Conservation (phyloP, 2,888 invertebrate species). For the Sesia apiformis region DNA sequence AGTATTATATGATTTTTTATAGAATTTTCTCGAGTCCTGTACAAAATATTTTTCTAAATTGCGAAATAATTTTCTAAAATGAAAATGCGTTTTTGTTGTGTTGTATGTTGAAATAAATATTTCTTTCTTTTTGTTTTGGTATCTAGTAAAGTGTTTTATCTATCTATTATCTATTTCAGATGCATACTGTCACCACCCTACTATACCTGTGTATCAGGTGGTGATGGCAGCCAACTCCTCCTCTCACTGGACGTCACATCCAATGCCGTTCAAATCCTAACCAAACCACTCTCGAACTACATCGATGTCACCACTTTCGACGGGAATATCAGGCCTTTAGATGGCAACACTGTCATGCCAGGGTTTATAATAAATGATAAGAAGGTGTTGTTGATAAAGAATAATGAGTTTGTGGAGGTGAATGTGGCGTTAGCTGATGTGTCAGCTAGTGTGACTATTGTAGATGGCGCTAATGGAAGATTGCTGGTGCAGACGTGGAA, state of each 20-base stretch:
- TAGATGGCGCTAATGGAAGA: conserved; percentile 39
- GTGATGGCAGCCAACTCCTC: conserved; percentile 59
- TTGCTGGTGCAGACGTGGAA: conserved; percentile 48
- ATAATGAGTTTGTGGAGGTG: conserved; percentile 37
- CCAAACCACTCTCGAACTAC: conserved; percentile 54
- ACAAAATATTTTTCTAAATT: no score
- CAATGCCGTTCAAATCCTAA: conserved; percentile 59
- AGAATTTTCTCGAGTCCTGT: no score
- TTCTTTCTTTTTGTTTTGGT: no score
- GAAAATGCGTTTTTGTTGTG: no score
- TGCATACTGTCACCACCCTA: conserved; percentile 78
- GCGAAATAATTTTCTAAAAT: no score
- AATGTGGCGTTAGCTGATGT: conserved; percentile 29
- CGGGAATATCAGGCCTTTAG: conserved; percentile 33
- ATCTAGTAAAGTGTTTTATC: no score
- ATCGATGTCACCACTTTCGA: conserved; percentile 22
- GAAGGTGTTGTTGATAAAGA: conserved; percentile 45
- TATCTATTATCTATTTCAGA: conserved; percentile 38
- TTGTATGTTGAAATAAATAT: no score
- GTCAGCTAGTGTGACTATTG: conserved; percentile 35
- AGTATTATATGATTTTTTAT: no score
- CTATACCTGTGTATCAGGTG: conserved; percentile 78
- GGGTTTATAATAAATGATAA: conserved; percentile 52
- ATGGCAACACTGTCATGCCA: conserved; percentile 39
- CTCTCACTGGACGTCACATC: conserved; percentile 77